phyloP scores from a whole-genome alignment of 2,797 vertebrate genomes.

The Myotis vivesi region DNA sequence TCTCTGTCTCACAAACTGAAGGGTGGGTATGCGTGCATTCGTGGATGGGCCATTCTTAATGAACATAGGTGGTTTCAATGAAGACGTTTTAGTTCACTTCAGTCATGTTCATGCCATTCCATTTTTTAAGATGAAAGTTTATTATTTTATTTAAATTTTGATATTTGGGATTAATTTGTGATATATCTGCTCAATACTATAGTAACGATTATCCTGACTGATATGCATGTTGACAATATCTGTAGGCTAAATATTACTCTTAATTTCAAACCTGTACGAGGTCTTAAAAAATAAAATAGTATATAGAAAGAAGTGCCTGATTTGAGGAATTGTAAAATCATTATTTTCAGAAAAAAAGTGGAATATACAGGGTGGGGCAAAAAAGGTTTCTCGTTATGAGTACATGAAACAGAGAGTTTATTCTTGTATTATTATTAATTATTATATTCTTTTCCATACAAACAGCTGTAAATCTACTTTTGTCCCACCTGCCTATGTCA shows the following conservation, averaged over 20 bases:
- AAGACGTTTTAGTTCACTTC: constrained; percentile 48
- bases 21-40: constrained; percentile 95
- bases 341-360: background rate
- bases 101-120: constrained; percentile 79
- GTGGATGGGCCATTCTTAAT: constrained; percentile 80
- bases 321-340: background rate
- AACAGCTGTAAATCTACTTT: background rate
- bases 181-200: background rate
- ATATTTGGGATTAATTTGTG: constrained; percentile 43
- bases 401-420: background rate
- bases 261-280: constrained; percentile 8
- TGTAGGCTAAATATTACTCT: constrained; percentile 23
- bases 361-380: background rate
- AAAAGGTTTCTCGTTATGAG: background rate
- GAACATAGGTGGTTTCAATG: constrained; percentile 35
- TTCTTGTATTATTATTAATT: background rate
- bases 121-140: constrained; percentile 54
- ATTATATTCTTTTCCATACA: background rate
- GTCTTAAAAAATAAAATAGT: constrained; percentile 30
- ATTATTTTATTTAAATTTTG: constrained; percentile 35
- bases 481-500: background rate
- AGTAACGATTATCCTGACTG: constrained; percentile 30
- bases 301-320: constrained; percentile 1
- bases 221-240: constrained; percentile 29
- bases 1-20: constrained; percentile 97